Evolutionary conservation across 2,113 vertebrate species (phyloP).

Genomic region (Bubo bubo): DNA sequence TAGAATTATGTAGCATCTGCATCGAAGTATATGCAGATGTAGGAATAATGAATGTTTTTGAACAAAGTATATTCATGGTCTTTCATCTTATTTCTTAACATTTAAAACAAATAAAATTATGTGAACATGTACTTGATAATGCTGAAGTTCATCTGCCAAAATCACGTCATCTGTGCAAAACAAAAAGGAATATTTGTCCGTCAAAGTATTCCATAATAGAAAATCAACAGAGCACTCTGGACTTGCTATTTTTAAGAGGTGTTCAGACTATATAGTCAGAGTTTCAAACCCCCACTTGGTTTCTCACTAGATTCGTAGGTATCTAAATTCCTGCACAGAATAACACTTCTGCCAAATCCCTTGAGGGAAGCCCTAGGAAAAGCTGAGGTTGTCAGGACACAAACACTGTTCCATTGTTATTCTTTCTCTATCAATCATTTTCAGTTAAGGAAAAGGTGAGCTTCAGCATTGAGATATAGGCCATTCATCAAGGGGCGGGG

Average conservation of each 20-base stretch:
- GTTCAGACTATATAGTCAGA: neutral
- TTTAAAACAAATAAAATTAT: neutral
- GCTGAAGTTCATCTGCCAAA: neutral
- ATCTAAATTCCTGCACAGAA: neutral
- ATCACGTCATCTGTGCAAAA: neutral
- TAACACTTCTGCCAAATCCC: neutral
- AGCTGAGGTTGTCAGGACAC: neutral
- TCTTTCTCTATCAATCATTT: neutral
- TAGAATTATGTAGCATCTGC: neutral
- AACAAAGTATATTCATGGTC: neutral
- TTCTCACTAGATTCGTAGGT: neutral
- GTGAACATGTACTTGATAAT: neutral
- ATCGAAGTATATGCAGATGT: neutral
- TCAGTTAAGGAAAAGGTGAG: neutral
- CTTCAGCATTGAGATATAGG: neutral
- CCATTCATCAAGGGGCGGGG: neutral
- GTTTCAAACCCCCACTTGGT: neutral
- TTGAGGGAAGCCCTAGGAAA: neutral
- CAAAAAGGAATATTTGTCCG: neutral
- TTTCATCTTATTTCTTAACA: neutral
- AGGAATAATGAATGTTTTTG: neutral
- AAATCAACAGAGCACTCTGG: neutral
- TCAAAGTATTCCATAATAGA: neutral
- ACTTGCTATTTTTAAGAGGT: neutral
- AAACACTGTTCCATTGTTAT: neutral